These are phyloP conservation scores for Chamaedrilus cognettii DNA, from an alignment of 2,888 invertebrate species.

Conservation along the genomic window DNA sequence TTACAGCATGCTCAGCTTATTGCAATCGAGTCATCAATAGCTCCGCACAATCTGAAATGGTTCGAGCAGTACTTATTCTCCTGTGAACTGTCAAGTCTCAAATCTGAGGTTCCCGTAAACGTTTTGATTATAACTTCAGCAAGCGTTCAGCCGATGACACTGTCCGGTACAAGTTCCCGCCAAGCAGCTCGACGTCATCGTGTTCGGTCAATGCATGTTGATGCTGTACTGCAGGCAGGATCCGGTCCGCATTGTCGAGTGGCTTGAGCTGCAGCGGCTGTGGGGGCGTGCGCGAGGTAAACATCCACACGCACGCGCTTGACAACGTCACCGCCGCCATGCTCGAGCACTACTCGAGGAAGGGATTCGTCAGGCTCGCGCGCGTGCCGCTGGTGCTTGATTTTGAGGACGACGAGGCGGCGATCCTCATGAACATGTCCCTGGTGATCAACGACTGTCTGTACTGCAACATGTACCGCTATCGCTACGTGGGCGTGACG, in stretches of 20 bases:
- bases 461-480: constrained; percentile 32
- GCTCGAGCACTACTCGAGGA: constrained; percentile 17
- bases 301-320: constrained; percentile 23
- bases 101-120: constrained; percentile 1
- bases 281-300: constrained; percentile 30
- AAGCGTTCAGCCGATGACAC: constrained; percentile 7
- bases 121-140: constrained; percentile 24
- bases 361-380: constrained; percentile 23
- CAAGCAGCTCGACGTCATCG: constrained; percentile 12
- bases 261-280: constrained; percentile 30
- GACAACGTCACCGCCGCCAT: constrained; percentile 12
- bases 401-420: constrained; percentile 5
- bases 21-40: constrained; percentile 20
- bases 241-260: constrained; percentile 29
- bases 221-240: constrained; percentile 30
- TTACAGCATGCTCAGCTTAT: not conserved
- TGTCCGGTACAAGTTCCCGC: constrained; percentile 17
- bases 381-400: constrained; percentile 9
- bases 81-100: constrained; percentile 2
- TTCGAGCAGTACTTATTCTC: constrained; percentile 27
- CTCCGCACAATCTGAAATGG: not conserved
- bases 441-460: constrained; percentile 34
- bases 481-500: constrained; percentile 20
- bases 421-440: constrained; percentile 32
- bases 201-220: constrained; percentile 35